phyloP scores from a whole-genome alignment of 1,140 invertebrate species.

The Zaprionus taronus region DNA sequence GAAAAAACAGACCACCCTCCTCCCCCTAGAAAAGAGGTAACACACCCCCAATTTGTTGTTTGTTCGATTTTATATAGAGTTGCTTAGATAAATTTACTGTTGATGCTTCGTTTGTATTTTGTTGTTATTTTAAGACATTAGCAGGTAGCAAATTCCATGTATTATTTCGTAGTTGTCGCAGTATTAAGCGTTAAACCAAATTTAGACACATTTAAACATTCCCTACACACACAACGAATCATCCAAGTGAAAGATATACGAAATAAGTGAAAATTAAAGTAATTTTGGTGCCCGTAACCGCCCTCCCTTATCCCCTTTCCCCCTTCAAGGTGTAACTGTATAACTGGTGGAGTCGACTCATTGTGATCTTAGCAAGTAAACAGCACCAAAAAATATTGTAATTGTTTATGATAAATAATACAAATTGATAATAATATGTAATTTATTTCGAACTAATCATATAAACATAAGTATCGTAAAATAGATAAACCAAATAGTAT shows the following conservation, averaged over 20 bases:
- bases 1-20: neutral
- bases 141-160: constrained; percentile 26
- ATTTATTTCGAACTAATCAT: constrained; percentile 24
- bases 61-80: constrained; percentile 4
- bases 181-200: constrained; percentile 80
- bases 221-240: constrained; percentile 21
- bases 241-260: constrained; percentile 7
- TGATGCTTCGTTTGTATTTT: constrained; percentile 20
- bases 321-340: neutral
- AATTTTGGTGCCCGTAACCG: neutral
- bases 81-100: constrained; percentile 7
- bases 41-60: constrained; percentile 8
- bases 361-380: constrained; percentile 63
- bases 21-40: neutral
- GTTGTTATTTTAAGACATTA: constrained; percentile 21
- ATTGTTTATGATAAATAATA: constrained; percentile 7
- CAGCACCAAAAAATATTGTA: constrained; percentile 34
- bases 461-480: constrained; percentile 10
- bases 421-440: constrained; percentile 18
- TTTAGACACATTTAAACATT: constrained; percentile 38
- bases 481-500: constrained; percentile 47
- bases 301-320: neutral
- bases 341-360: constrained; percentile 52
- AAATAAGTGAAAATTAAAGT: constrained; percentile 6
- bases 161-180: constrained; percentile 50